phyloP scores from a whole-genome alignment of 2,888 invertebrate genomes.

The Microdon myrmicae region DNA sequence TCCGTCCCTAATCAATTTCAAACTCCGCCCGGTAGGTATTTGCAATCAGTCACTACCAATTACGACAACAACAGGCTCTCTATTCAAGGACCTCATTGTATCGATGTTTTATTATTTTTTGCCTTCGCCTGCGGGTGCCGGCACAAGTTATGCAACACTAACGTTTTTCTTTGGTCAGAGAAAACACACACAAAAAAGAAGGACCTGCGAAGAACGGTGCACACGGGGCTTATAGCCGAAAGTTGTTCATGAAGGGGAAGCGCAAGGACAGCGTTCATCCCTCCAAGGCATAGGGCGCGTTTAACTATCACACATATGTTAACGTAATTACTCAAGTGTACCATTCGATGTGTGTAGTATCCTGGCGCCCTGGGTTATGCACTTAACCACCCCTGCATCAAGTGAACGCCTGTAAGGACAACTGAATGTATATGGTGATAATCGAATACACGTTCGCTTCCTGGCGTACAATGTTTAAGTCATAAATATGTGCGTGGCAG shows the following conservation, averaged over 20 bases:
- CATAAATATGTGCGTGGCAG: slow-evolving; percentile 30
- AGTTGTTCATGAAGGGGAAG: too few relatives aligned
- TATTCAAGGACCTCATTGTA: slow-evolving; percentile 4
- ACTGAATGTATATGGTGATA: slow-evolving; percentile 15
- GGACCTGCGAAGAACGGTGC: slow-evolving; percentile 15
- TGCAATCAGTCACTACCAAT: slow-evolving; percentile 40
- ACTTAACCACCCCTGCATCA: slow-evolving; percentile 21
- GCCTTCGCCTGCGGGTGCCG: slow-evolving; percentile 27
- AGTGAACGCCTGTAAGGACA: slow-evolving; percentile 4
- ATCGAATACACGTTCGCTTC: slow-evolving; percentile 22
- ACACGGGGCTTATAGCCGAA: slow-evolving; percentile 5
- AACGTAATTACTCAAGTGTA: slow-evolving; percentile 46
- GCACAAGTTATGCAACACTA: slow-evolving; percentile 34
- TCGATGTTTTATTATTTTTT: too few relatives aligned
- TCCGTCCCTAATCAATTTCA: slow-evolving; percentile 30
- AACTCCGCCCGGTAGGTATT: slow-evolving; percentile 31
- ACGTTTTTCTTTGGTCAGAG: slow-evolving; percentile 21
- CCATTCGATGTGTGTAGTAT: too few relatives aligned
- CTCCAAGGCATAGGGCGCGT: slow-evolving; percentile 40
- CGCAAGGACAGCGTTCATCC: too few relatives aligned
- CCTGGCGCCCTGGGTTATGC: too few relatives aligned
- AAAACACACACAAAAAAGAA: too few relatives aligned
- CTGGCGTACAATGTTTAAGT: slow-evolving; percentile 9
- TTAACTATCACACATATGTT: slow-evolving; percentile 51
- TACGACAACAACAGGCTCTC: slow-evolving; percentile 24